Evolutionary conservation across 2,888 invertebrate genomes (phyloP), one percentile per base, ranked within the genome.

Genomic region (Heliconius aoede): DNA sequence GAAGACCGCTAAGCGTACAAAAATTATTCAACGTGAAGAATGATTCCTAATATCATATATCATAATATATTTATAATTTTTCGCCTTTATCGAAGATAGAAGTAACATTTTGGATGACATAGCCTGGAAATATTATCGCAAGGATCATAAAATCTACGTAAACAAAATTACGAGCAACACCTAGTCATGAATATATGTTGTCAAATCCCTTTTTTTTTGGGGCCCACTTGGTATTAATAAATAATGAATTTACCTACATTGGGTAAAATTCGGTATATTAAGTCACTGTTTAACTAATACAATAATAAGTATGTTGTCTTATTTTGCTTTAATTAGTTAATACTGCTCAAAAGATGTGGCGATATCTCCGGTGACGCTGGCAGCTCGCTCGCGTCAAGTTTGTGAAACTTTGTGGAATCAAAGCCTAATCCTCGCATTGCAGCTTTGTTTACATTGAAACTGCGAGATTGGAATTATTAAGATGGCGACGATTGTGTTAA

Each of bases 401-500:
- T n/a, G 82, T 83, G 83, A 86, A 91, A 91, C 89, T 92, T 92
- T 87, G 87, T 89, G 88, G 89, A 91, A 91, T 90, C 86, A 86
- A 86, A 83, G 84, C 85, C 86, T 90, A 89, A 91, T 88, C 89
- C 89, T 85, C 82, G 83, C 82, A 86, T 85, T 88, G 89, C 90
- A 91, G 90, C 87, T 85, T 86, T 90, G 90, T 91, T 91, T 91
- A 90, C 89, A 88, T 87, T 90, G 86, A 86, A 87, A 88, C 87
- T 85, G 85, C 82, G 88, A 89, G 88, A 92, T 91, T 89, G 89
- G 87, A 90, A 89, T 93, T 91, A 93, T 91, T 91, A 92, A 92
- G 93, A 93, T 92, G 83, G 88, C 85, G 86, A 85, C 86, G 90
- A 94, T 93, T 92, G 91, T 90, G 87, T 86, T 87, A 85, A 93